Evolutionary conservation across 2,888 invertebrate genomes (phyloP).

Genomic region (Drosophila percnosoma): DNA sequence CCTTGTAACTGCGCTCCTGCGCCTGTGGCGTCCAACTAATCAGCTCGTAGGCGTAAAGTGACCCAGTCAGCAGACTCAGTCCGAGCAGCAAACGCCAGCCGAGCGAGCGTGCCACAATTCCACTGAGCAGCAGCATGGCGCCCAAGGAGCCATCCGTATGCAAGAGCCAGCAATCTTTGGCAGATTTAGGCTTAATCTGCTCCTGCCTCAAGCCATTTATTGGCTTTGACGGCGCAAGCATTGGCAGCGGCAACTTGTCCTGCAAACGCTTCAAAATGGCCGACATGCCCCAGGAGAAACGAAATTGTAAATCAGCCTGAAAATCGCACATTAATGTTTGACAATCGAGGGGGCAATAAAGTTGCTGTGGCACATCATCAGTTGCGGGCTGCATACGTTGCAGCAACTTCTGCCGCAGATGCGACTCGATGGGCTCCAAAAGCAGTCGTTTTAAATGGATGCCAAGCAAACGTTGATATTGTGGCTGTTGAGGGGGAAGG

Average conservation of each 20-base stretch:
- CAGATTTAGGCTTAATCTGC: constrained; percentile 61
- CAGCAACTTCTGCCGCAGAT: constrained; percentile 92
- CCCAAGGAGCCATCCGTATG: constrained; percentile 97
- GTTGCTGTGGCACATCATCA: constrained; percentile 96
- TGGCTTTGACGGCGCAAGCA: constrained; percentile 17
- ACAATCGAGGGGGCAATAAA: constrained; percentile 95
- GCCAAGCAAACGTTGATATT: constrained; percentile 96
- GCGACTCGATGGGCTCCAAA: constrained; percentile 91
- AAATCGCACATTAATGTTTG: constrained; percentile 98
- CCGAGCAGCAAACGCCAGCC: constrained; percentile 97
- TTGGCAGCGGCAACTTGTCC: constrained; percentile 85
- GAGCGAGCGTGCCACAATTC: constrained; percentile 96
- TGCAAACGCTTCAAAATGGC: constrained; percentile 94
- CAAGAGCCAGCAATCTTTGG: constrained; percentile 87
- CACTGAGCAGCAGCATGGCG: constrained; percentile 91
- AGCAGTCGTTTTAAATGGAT: constrained; percentile 94
- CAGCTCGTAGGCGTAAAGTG: constrained; percentile 97
- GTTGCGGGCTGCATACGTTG: constrained; percentile 88
- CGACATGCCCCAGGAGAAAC: constrained; percentile 96
- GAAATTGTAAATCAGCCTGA: constrained; percentile 96
- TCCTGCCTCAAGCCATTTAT: constrained; percentile 59
- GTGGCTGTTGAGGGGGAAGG: constrained; percentile 93
- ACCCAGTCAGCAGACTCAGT: constrained; percentile 92
- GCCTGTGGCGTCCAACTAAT: constrained; percentile 98
- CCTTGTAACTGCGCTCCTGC: constrained; percentile 96